Conservation (phyloP, 2,888 invertebrate genomes). For the Apocheima hispidaria region DNA sequence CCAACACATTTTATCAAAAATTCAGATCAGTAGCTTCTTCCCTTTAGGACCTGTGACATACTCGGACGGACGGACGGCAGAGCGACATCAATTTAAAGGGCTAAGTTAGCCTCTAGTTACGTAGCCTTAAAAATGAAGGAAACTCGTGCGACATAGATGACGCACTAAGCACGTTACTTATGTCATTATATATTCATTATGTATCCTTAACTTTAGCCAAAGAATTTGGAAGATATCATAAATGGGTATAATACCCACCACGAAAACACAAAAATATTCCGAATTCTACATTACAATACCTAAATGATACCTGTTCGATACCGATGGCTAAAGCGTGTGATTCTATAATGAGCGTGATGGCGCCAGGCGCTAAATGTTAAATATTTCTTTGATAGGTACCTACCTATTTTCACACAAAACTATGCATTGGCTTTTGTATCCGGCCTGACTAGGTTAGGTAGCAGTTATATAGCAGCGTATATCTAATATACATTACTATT, state of each 20-base stretch:
- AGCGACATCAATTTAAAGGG: too few species aligned
- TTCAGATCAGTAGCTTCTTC: too few species aligned
- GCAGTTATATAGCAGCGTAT: too few species aligned
- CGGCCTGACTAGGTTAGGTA: neutral
- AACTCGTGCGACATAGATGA: too few species aligned
- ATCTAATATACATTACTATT: too few species aligned
- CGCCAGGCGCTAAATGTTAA: constrained; percentile 12
- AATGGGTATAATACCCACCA: neutral
- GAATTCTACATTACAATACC: constrained; percentile 13
- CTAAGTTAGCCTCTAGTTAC: too few species aligned
- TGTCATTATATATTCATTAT: constrained; percentile 3
- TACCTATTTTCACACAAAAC: neutral
- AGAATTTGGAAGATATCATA: constrained; percentile 1
- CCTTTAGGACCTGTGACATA: too few species aligned
- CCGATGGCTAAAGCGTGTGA: constrained; percentile 4
- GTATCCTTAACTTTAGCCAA: constrained; percentile 9
- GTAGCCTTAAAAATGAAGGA: too few species aligned
- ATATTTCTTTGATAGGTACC: constrained; percentile 11
- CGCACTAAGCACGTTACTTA: too few species aligned
- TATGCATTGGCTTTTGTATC: neutral
- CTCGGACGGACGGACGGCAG: too few species aligned
- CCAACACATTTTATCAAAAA: too few species aligned
- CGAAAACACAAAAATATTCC: constrained; percentile 3
- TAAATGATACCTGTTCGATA: constrained; percentile 5
- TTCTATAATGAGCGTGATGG: constrained; percentile 10